A percentile compares a stretch with the other conserved stretches of the same genome.
These are phyloP conservation scores for Platycercus adscitus DNA, from an alignment of 2,113 vertebrate species.

Conservation along the genomic window DNA sequence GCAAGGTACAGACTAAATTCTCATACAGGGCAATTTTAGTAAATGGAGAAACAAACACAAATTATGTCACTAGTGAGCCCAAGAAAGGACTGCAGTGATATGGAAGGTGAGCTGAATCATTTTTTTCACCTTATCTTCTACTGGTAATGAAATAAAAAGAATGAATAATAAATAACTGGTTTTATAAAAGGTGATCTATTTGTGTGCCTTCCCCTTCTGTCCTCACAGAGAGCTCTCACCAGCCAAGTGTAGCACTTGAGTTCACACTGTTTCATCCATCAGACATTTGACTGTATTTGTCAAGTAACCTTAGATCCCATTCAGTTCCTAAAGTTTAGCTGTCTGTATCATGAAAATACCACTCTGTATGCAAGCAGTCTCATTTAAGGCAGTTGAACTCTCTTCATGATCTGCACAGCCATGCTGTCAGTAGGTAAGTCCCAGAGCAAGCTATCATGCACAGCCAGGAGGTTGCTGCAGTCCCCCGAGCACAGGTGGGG, in stretches of 20 bases:
- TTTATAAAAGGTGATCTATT: background rate
- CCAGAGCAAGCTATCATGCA: fast-evolving
- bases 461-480: fast-evolving
- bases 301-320: fast-evolving
- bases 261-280: background rate
- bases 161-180: background rate
- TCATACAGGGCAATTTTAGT: background rate
- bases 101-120: background rate
- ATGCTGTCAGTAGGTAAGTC: fast-evolving
- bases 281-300: background rate
- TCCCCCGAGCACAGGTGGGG: background rate
- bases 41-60: background rate
- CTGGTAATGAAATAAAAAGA: background rate
- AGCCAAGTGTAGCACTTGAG: background rate
- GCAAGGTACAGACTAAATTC: background rate
- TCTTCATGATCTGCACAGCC: background rate
- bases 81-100: background rate
- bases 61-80: background rate
- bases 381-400: background rate
- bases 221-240: background rate
- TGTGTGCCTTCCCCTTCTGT: background rate
- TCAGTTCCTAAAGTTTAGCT: background rate
- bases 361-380: background rate
- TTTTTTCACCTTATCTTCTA: background rate
- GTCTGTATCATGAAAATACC: background rate